phyloP scores from a whole-genome alignment of 2,888 invertebrate species.

The Proisotoma minuta region DNA sequence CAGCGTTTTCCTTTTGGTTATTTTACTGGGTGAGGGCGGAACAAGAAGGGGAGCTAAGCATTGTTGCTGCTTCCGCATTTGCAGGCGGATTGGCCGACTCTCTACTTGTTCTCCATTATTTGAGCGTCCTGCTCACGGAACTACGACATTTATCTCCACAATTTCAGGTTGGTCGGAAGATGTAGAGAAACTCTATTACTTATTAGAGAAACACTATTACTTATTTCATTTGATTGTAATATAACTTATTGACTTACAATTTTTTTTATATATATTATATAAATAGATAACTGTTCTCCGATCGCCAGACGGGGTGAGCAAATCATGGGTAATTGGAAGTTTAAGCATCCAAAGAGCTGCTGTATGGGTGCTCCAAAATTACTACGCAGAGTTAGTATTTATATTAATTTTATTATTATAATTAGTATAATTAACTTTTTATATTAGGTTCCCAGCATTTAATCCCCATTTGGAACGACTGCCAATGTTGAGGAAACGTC shows the following conservation, averaged over 20 bases:
- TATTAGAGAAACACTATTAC: too few relatives aligned
- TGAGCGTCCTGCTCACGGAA: constrained; percentile 88
- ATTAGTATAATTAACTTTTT: too few relatives aligned
- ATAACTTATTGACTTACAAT: too few relatives aligned
- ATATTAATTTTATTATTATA: too few relatives aligned
- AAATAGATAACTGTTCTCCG: constrained; percentile 62
- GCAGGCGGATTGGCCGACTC: constrained; percentile 78
- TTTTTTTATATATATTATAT: neutral
- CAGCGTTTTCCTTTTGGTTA: constrained; percentile 95
- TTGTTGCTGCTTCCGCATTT: constrained; percentile 46
- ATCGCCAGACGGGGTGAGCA: constrained; percentile 90
- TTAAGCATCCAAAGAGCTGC: constrained; percentile 93
- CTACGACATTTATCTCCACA: constrained; percentile 84
- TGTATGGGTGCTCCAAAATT: constrained; percentile 87
- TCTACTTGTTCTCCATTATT: constrained; percentile 87
- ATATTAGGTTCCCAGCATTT: constrained; percentile 90
- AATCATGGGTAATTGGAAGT: constrained; percentile 81
- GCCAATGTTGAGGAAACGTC: constrained; percentile 54
- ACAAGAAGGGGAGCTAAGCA: constrained; percentile 46
- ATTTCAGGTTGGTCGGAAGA: constrained; percentile 62
- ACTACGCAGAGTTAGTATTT: constrained; percentile 95
- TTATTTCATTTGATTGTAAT: too few relatives aligned
- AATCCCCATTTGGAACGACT: constrained; percentile 92
- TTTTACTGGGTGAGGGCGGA: constrained; percentile 75
- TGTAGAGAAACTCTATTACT: too few relatives aligned